Percentiles rank a stretch among this genome's conserved stretches.
These are phyloP conservation scores for Stichodactyla helianthus DNA, from an alignment of 64 coral and sea anemone species.

Conservation along the genomic window DNA sequence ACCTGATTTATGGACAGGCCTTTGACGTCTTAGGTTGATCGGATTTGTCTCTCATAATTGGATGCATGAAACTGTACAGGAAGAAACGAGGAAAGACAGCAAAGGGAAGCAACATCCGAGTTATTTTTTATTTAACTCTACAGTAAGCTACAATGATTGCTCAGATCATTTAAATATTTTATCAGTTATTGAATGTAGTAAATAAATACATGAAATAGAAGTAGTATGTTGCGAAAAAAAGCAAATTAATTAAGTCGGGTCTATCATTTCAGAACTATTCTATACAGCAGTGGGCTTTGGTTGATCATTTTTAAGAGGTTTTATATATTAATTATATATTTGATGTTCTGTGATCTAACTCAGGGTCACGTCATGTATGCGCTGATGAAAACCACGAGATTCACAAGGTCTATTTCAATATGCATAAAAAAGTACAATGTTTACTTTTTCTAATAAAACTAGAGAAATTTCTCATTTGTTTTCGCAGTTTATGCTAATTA, in stretches of 20 bases:
- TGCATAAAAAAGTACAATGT: not conserved
- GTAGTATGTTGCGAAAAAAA: not conserved
- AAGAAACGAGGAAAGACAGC: not conserved
- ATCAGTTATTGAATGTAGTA: not conserved
- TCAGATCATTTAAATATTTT: not conserved
- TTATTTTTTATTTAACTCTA: not conserved
- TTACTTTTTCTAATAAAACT: conserved; percentile 5
- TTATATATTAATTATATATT: too few species aligned
- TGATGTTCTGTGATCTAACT: too few species aligned
- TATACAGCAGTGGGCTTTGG: too few species aligned
- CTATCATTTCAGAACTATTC: too few species aligned
- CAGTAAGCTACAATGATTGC: not conserved
- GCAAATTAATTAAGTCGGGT: not conserved
- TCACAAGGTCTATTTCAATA: not conserved
- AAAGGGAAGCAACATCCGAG: not conserved
- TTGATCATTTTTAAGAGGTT: too few species aligned
- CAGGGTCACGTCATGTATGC: not conserved
- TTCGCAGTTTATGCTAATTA: conserved; percentile 7
- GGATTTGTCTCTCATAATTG: not conserved
- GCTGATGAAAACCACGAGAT: not conserved
- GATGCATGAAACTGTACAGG: not conserved
- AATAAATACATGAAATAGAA: not conserved
- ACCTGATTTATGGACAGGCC: not conserved
- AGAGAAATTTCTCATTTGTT: not conserved
- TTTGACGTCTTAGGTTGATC: not conserved